These are phyloP conservation scores for Sicus ferrugineus DNA, from an alignment of 2,888 invertebrate genomes.

Conservation along the genomic window DNA sequence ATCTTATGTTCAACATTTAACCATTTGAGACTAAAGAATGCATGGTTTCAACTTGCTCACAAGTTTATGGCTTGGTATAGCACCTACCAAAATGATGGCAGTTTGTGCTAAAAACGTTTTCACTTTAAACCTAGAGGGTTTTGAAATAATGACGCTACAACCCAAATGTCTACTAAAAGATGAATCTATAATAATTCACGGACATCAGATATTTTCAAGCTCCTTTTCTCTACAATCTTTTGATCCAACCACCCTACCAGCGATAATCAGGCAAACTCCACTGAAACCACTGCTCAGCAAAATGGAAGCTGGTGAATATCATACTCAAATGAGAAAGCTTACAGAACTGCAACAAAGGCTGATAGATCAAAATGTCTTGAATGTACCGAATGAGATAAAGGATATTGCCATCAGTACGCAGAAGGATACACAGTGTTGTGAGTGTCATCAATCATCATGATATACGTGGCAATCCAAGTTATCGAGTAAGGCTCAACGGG, in stretches of 20 bases:
- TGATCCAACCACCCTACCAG: background rate
- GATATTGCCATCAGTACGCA: background rate
- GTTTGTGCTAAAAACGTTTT: background rate
- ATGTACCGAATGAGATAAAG: background rate
- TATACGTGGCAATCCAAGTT: background rate
- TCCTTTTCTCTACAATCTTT: background rate
- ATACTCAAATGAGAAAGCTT: background rate
- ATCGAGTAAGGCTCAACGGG: background rate
- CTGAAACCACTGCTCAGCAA: background rate
- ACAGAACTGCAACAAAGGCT: background rate
- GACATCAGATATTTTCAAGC: background rate
- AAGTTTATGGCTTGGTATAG: background rate
- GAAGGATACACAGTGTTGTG: background rate
- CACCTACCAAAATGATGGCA: background rate
- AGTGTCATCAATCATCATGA: background rate
- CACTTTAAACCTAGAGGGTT: background rate
- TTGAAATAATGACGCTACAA: background rate
- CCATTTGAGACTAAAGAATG: background rate
- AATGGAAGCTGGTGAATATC: background rate
- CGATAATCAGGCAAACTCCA: background rate
- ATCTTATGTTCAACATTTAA: conserved; percentile 1
- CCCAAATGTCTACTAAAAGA: background rate
- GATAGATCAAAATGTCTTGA: background rate
- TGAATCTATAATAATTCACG: background rate
- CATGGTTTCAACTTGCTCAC: background rate